Evolutionary conservation across 2,797 vertebrate genomes (phyloP).

Genomic region (Vultur gryphus): DNA sequence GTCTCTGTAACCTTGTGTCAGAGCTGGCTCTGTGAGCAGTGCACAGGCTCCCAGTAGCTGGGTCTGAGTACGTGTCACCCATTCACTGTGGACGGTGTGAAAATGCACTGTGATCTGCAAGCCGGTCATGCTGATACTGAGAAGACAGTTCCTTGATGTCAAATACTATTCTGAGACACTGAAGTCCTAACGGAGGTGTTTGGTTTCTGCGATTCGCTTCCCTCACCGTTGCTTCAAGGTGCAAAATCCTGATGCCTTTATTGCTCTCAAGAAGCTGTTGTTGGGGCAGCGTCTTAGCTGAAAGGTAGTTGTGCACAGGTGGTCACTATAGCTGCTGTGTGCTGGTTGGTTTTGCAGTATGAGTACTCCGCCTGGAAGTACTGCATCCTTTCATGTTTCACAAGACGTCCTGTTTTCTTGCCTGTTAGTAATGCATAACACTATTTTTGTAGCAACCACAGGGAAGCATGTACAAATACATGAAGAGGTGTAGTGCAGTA

Average conservation of each 20-base stretch:
- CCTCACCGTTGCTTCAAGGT: not conserved
- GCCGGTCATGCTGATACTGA: not conserved
- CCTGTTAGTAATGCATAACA: not conserved
- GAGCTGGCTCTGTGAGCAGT: not conserved
- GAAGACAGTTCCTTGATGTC: not conserved
- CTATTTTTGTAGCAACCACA: not conserved
- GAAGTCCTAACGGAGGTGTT: not conserved
- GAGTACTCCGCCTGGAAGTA: not conserved
- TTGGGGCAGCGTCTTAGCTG: not conserved
- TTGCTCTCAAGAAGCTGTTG: not conserved
- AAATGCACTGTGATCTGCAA: not conserved
- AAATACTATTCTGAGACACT: not conserved
- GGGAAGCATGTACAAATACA: not conserved
- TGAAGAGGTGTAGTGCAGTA: not conserved
- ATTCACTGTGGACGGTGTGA: not conserved
- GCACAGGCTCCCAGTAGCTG: not conserved
- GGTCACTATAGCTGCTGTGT: not conserved
- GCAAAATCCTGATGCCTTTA: not conserved
- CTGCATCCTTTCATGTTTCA: not conserved
- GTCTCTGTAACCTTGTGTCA: not conserved
- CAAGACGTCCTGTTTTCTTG: not conserved
- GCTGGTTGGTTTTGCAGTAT: not conserved
- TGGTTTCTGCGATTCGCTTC: not conserved
- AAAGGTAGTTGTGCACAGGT: not conserved
- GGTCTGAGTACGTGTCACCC: accelerated